Conservation (phyloP, 92 coral and sea anemone species). For the Porites cylindrica region DNA sequence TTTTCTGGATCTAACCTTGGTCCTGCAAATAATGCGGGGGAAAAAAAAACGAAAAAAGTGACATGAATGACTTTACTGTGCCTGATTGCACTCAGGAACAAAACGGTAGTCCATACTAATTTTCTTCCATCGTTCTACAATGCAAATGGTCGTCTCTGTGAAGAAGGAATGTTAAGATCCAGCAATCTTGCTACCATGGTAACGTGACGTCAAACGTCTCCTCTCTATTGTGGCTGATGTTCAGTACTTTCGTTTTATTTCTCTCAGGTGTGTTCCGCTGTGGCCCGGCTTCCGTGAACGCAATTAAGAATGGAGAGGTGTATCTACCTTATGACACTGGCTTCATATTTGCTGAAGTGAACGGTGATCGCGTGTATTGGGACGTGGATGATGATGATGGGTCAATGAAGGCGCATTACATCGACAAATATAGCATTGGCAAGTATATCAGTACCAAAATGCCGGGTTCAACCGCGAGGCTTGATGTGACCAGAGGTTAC, state of each 20-base stretch:
- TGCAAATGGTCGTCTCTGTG: too few relatives aligned
- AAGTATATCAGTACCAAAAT: slow-evolving; percentile 72
- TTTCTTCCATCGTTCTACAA: too few relatives aligned
- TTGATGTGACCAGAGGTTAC: slow-evolving; percentile 66
- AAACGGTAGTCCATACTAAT: too few relatives aligned
- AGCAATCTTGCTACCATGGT: too few relatives aligned
- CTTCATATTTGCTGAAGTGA: slow-evolving; percentile 81
- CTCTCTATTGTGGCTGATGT: background rate
- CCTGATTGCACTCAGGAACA: too few relatives aligned
- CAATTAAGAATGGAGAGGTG: slow-evolving; percentile 76
- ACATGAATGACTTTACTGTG: too few relatives aligned
- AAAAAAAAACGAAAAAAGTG: too few relatives aligned
- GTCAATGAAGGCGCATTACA: slow-evolving; percentile 38
- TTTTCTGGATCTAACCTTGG: too few relatives aligned
- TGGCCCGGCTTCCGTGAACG: slow-evolving; percentile 86
- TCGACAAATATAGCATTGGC: slow-evolving; percentile 50
- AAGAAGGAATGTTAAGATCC: too few relatives aligned
- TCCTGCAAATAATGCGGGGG: too few relatives aligned
- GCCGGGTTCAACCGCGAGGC: slow-evolving; percentile 43
- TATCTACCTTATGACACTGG: slow-evolving; percentile 73
- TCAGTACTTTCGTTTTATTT: background rate
- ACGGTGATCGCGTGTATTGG: slow-evolving; percentile 85
- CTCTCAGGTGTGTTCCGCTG: slow-evolving; percentile 66
- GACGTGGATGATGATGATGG: slow-evolving; percentile 65
- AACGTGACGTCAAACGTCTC: too few relatives aligned